Percentiles rank a stretch among this genome's conserved stretches.
These are phyloP conservation scores for Graphium colonna DNA, from an alignment of 2,888 invertebrate species.

Conservation along the genomic window DNA sequence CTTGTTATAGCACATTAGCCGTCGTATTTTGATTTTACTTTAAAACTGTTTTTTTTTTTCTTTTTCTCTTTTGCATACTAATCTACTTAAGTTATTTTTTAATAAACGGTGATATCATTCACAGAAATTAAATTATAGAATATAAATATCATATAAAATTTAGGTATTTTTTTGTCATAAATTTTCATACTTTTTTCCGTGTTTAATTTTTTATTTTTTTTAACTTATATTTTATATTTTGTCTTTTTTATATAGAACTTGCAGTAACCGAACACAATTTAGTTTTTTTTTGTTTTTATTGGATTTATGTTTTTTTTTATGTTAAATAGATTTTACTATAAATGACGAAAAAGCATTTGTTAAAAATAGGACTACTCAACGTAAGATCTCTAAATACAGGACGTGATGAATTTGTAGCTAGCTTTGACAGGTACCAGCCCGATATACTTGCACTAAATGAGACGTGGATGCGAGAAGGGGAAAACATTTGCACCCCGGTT, in stretches of 20 bases:
- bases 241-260: too few relatives aligned
- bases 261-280: background rate
- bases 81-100: too few relatives aligned
- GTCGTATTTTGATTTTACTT: background rate
- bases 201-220: background rate
- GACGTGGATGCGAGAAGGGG: background rate
- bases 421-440: background rate
- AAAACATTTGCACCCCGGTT: background rate
- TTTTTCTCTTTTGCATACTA: background rate
- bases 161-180: too few relatives aligned
- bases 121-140: too few relatives aligned
- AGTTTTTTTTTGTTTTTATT: background rate
- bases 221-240: background rate
- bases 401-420: background rate
- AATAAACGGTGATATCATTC: too few relatives aligned
- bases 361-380: background rate
- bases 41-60: background rate
- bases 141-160: too few relatives aligned
- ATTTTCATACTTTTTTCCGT: too few relatives aligned
- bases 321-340: background rate
- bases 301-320: background rate
- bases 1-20: too few relatives aligned
- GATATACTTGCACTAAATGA: background rate
- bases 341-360: background rate
- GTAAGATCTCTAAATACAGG: background rate